These are phyloP conservation scores for Drosophila bunnanda DNA, from an alignment of 2,888 invertebrate genomes.

Conservation along the genomic window DNA sequence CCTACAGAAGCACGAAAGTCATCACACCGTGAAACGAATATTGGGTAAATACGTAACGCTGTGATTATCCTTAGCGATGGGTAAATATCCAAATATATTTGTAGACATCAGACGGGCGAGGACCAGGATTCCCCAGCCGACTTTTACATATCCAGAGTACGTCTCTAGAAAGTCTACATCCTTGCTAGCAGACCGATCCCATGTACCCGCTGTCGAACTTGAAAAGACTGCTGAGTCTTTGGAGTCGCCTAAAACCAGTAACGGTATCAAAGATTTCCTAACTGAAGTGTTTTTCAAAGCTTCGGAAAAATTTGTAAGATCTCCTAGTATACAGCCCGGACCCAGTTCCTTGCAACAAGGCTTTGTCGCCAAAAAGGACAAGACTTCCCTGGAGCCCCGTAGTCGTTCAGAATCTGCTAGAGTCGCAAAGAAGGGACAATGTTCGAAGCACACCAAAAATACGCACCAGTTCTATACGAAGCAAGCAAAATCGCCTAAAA, in stretches of 20 bases:
- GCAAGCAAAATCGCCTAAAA: background rate
- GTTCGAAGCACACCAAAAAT: background rate
- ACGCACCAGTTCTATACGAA: too few species aligned
- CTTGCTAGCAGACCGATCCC: too few species aligned
- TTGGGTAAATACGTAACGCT: background rate
- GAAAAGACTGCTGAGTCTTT: background rate
- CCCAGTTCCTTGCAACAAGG: background rate
- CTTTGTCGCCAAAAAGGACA: background rate
- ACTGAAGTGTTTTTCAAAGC: background rate
- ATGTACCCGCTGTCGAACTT: too few species aligned
- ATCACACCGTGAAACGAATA: too few species aligned
- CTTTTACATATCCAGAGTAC: background rate
- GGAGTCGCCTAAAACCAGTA: background rate
- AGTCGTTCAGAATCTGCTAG: background rate
- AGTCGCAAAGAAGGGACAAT: too few species aligned
- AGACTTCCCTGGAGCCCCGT: too few species aligned
- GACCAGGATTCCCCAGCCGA: background rate
- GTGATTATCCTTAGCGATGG: background rate
- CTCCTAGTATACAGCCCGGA: background rate
- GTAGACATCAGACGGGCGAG: background rate
- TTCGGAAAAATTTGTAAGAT: background rate
- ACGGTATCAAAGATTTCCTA: too few species aligned
- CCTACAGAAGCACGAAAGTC: too few species aligned
- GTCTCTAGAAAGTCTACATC: background rate
- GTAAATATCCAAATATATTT: background rate